phyloP scores from a whole-genome alignment of 2,888 invertebrate genomes.

The Polydesmus complanatus region DNA sequence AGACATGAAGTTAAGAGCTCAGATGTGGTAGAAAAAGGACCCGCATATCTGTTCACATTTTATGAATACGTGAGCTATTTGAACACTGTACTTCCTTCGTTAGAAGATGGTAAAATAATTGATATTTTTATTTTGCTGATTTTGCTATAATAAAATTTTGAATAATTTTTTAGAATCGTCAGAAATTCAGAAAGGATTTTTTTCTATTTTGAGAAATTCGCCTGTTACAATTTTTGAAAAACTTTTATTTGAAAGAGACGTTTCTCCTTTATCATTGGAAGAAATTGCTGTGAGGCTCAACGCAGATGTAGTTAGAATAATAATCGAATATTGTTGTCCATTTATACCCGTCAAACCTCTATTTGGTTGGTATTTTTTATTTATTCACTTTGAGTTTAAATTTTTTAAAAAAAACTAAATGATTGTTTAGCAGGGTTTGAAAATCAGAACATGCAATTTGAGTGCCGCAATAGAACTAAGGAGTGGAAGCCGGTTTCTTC shows the following conservation, averaged over 20 bases:
- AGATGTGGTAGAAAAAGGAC: neutral
- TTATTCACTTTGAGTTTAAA: too few relatives aligned
- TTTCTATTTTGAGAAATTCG: slow-evolving; percentile 4
- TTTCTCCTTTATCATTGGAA: slow-evolving; percentile 2
- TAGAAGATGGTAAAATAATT: slow-evolving; percentile 3
- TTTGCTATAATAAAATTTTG: too few relatives aligned
- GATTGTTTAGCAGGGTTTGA: too few relatives aligned
- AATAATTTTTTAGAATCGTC: too few relatives aligned
- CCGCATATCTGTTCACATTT: slow-evolving; percentile 5
- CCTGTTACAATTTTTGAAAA: slow-evolving; percentile 3
- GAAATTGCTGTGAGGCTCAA: slow-evolving; percentile 2
- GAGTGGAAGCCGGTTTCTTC: neutral
- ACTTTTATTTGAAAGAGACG: neutral
- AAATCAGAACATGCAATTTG: too few relatives aligned
- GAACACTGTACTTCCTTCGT: neutral
- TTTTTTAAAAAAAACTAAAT: too few relatives aligned
- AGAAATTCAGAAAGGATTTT: too few relatives aligned
- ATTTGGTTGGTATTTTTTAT: neutral
- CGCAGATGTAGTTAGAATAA: slow-evolving; percentile 5
- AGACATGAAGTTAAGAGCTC: too few relatives aligned
- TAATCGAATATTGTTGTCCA: slow-evolving; percentile 3
- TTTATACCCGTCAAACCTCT: neutral
- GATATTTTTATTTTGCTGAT: too few relatives aligned
- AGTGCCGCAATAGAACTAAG: too few relatives aligned
- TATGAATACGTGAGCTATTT: slow-evolving; percentile 5